Conservation (phyloP, 2,888 invertebrate genomes). For the Muschampia plurimacula region DNA sequence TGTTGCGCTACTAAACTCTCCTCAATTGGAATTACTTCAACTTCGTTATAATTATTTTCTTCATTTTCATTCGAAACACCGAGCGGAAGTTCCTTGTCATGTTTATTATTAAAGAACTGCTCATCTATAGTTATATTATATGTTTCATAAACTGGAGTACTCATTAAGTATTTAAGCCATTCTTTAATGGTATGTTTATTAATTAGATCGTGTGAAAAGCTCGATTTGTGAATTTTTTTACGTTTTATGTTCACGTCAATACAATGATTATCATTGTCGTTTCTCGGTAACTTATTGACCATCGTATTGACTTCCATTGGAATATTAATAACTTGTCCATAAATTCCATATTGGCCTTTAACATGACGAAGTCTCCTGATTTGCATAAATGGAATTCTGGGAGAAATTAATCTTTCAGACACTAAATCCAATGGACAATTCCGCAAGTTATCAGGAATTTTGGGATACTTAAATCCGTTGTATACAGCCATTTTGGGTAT, state of each 20-base stretch:
- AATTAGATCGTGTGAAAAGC: constrained; percentile 4
- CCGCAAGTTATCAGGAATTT: too few relatives aligned
- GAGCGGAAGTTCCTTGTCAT: too few relatives aligned
- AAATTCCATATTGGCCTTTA: constrained; percentile 39
- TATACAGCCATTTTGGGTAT: too few relatives aligned
- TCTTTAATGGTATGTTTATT: constrained; percentile 5
- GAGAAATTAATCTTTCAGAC: constrained; percentile 42
- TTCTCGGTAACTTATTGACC: constrained; percentile 41
- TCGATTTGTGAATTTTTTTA: constrained; percentile 26
- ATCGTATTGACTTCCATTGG: constrained; percentile 41
- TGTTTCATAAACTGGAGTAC: too few relatives aligned
- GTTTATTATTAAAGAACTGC: too few relatives aligned
- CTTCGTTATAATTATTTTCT: too few relatives aligned
- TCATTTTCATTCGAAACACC: too few relatives aligned
- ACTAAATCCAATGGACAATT: constrained; percentile 34
- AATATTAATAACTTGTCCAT: constrained; percentile 44
- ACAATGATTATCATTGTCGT: constrained; percentile 28
- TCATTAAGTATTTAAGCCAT: not conserved
- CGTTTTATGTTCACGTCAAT: constrained; percentile 25
- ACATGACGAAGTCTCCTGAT: constrained; percentile 42
- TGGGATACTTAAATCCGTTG: too few relatives aligned
- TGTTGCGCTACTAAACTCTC: constrained; percentile 53
- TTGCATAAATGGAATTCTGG: constrained; percentile 46
- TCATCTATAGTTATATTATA: too few relatives aligned
- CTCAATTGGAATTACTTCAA: not conserved